Evolutionary conservation across 1,140 invertebrate species (phyloP).

Genomic region (Globodera rostochiensis): DNA sequence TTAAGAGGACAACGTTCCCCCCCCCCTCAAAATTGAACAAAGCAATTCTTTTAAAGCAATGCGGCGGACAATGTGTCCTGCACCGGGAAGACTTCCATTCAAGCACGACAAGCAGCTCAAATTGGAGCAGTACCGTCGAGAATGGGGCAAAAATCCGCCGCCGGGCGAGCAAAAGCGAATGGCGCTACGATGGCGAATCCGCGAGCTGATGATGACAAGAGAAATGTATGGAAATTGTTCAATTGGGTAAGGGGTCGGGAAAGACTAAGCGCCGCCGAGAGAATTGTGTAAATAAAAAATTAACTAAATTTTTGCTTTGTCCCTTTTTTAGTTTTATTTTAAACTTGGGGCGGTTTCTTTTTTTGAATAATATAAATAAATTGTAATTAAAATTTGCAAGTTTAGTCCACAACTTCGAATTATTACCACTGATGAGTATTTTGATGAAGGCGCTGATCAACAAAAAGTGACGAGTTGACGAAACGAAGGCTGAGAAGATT

Average conservation of each 20-base stretch:
- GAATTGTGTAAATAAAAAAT: too few species aligned
- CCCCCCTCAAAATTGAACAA: too few species aligned
- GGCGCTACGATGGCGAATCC: slow-evolving; percentile 49
- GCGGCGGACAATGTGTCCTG: slow-evolving; percentile 22
- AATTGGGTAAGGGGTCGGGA: too few species aligned
- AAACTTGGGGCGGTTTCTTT: too few species aligned
- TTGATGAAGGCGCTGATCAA: background rate
- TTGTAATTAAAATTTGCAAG: too few species aligned
- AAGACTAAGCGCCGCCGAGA: too few species aligned
- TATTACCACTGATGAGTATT: background rate
- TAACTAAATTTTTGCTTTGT: too few species aligned
- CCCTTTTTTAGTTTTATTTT: too few species aligned
- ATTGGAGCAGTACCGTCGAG: slow-evolving; percentile 41
- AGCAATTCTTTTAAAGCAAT: slow-evolving; percentile 23
- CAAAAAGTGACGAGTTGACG: background rate
- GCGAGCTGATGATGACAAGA: slow-evolving; percentile 27
- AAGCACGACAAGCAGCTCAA: slow-evolving; percentile 45
- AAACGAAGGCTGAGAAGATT: background rate
- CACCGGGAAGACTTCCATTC: slow-evolving; percentile 50
- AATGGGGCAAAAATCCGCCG: slow-evolving; percentile 45
- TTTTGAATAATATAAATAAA: too few species aligned
- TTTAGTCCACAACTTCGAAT: background rate
- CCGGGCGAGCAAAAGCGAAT: slow-evolving; percentile 50
- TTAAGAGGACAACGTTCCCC: background rate
- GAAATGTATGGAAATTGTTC: background rate